Conservation (phyloP, 2,113 vertebrate genomes). For the Passer domesticus region DNA sequence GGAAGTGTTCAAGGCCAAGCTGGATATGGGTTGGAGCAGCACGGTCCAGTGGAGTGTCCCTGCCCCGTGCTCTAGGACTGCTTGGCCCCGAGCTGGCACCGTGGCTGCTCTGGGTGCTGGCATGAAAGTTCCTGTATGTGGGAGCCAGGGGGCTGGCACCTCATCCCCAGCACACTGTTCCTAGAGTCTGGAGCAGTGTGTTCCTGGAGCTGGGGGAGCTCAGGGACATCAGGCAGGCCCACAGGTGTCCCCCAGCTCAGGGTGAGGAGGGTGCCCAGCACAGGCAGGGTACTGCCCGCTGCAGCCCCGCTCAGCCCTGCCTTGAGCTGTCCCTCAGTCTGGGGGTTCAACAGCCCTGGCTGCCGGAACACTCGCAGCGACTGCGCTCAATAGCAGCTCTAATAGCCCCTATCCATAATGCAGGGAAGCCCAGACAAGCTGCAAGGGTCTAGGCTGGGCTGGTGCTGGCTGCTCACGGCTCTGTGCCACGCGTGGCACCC, state of each 20-base stretch:
- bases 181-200: no score
- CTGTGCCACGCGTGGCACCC: rapidly evolving
- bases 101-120: not conserved
- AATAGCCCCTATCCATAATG: not conserved
- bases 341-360: not conserved
- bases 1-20: not conserved
- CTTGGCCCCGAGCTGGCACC: rapidly evolving
- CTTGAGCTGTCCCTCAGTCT: not conserved
- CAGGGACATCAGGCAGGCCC: not conserved
- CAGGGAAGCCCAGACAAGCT: rapidly evolving
- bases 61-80: not conserved
- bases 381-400: not conserved
- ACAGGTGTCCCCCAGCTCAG: not conserved
- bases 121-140: not conserved
- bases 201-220: not conserved
- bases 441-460: not conserved
- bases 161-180: no score
- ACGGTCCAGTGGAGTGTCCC: not conserved
- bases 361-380: not conserved
- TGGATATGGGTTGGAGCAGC: not conserved
- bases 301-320: not conserved
- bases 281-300: not conserved
- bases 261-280: not conserved
- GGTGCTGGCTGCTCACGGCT: not conserved
- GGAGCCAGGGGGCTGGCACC: not conserved